These are phyloP conservation scores for Hepsetus odoe DNA, from an alignment of 2,113 vertebrate genomes.

Conservation along the genomic window DNA sequence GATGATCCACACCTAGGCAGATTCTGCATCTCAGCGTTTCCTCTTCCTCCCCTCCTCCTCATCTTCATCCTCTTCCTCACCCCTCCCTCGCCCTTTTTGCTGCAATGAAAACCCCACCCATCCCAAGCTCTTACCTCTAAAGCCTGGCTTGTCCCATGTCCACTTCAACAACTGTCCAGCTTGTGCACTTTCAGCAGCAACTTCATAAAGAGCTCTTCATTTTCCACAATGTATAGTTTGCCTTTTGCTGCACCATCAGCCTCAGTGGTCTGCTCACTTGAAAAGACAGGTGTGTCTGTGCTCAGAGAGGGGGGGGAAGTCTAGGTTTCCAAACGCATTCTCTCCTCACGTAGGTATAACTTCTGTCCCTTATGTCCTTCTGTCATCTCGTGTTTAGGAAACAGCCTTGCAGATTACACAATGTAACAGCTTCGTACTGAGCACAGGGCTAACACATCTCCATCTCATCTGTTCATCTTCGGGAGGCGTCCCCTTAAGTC, in stretches of 20 bases:
- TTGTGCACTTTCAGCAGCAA: too few species aligned
- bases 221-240: background rate
- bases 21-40: conserved; percentile 34
- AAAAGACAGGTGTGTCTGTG: background rate
- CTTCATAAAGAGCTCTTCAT: background rate
- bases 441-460: too few species aligned
- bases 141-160: conserved; percentile 40
- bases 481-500: too few species aligned
- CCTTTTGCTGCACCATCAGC: background rate
- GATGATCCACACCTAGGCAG: conserved; percentile 43
- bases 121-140: conserved; percentile 46
- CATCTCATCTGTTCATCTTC: too few species aligned
- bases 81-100: conserved; percentile 47
- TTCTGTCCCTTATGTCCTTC: background rate
- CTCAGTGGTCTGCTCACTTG: background rate
- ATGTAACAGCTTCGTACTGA: too few species aligned
- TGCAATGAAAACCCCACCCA: conserved; percentile 59
- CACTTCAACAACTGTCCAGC: too few species aligned
- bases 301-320: too few species aligned
- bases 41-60: conserved; percentile 11
- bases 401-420: background rate
- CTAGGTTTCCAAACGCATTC: background rate
- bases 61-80: conserved; percentile 10
- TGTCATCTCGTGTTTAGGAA: background rate
- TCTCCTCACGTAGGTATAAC: background rate